Evolutionary conservation across 2,888 invertebrate genomes (phyloP).

Genomic region (Epinotia ramella): DNA sequence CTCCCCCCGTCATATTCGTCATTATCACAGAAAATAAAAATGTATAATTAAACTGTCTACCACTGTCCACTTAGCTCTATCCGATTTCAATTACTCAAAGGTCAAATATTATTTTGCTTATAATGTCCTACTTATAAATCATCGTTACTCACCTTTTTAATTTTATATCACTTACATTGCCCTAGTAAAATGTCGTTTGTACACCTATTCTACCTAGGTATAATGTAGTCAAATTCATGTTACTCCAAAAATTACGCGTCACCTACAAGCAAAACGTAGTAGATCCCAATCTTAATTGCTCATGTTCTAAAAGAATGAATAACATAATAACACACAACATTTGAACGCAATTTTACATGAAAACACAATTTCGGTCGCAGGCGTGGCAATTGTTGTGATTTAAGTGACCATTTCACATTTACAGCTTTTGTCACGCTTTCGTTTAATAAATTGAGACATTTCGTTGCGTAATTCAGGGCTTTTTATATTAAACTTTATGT

Average conservation of each 20-base stretch:
- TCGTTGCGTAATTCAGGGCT: constrained; percentile 59
- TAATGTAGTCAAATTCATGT: constrained; percentile 1
- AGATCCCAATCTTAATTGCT: constrained; percentile 61
- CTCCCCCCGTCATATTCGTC: too few relatives aligned
- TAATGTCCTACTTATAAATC: too few relatives aligned
- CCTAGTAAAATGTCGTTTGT: too few relatives aligned
- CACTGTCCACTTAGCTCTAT: neutral
- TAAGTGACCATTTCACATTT: constrained; percentile 70
- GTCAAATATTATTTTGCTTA: too few relatives aligned
- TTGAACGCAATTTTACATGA: constrained; percentile 66
- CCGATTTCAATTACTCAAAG: neutral
- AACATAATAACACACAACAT: constrained; percentile 60
- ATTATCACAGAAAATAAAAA: too few relatives aligned
- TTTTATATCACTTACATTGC: too few relatives aligned
- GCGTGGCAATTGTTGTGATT: constrained; percentile 72
- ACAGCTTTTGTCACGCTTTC: constrained; percentile 75
- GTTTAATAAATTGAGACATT: constrained; percentile 76
- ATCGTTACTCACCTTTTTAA: too few relatives aligned
- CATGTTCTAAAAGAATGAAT: constrained; percentile 61
- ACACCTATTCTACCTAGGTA: too few relatives aligned
- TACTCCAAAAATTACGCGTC: constrained; percentile 14
- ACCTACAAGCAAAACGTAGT: constrained; percentile 22
- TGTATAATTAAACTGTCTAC: too few relatives aligned
- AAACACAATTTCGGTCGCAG: constrained; percentile 67
- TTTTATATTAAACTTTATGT: constrained; percentile 58